Evolutionary conservation across 2,888 invertebrate species (phyloP).

Genomic region (Galeruca laticollis): DNA sequence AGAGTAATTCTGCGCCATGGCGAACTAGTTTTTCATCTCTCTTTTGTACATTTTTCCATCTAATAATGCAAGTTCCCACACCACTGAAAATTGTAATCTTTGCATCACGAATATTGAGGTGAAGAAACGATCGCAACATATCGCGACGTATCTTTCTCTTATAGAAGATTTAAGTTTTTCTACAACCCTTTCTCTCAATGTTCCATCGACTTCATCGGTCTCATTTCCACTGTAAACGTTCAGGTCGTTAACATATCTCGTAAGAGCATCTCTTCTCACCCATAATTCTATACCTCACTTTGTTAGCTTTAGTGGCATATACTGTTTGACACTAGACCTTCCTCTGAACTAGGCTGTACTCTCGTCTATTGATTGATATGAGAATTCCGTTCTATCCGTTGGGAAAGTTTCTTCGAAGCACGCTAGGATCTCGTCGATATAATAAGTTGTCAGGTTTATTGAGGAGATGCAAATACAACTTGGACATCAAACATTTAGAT

Average conservation of each 20-base stretch:
- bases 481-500: no score
- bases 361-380: conserved; percentile 20
- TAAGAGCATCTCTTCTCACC: conserved; percentile 36
- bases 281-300: conserved; percentile 40
- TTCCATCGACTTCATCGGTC: conserved; percentile 20
- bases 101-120: background rate
- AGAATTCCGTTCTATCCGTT: conserved; percentile 10
- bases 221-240: conserved; percentile 44
- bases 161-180: conserved; percentile 23
- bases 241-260: conserved; percentile 42
- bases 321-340: conserved; percentile 19
- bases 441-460: no score
- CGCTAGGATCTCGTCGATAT: conserved; percentile 23
- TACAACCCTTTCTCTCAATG: conserved; percentile 30
- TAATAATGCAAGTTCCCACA: no score
- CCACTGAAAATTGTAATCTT: no score
- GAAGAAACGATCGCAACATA: conserved; percentile 6
- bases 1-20: no score
- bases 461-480: no score
- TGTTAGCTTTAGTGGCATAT: conserved; percentile 39
- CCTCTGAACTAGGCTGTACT: background rate
- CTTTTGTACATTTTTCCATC: no score
- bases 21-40: no score
- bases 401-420: conserved; percentile 25
- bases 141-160: background rate